Percentiles rank a stretch among this genome's conserved stretches.
These are phyloP conservation scores for Thaumatotibia leucotreta DNA, from an alignment of 1,140 invertebrate genomes.

Conservation along the genomic window DNA sequence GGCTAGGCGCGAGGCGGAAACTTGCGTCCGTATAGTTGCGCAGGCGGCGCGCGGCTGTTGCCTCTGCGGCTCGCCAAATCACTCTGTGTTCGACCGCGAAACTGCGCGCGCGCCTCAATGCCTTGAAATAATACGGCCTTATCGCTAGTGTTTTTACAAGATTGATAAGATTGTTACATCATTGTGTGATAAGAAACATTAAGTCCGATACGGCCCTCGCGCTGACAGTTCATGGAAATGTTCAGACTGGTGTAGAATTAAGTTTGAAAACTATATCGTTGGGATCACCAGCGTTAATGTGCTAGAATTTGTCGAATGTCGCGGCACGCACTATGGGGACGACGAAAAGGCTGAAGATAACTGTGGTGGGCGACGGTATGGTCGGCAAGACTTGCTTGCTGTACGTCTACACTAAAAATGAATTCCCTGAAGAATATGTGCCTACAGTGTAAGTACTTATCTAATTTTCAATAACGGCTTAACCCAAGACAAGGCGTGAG, in stretches of 20 bases:
- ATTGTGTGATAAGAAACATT: conserved; percentile 60
- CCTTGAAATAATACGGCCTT: conserved; percentile 49
- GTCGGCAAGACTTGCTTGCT: conserved; percentile 97
- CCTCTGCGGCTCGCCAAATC: conserved; percentile 25
- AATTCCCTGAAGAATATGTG: conserved; percentile 92
- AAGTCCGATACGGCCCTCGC: conserved; percentile 47
- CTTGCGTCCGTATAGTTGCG: background rate
- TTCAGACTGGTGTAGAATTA: conserved; percentile 32
- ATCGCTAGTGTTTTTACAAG: conserved; percentile 55
- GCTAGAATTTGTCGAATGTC: conserved; percentile 47
- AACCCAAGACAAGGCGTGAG: background rate
- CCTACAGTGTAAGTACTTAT: conserved; percentile 88
- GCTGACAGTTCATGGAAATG: conserved; percentile 41
- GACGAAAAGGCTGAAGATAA: conserved; percentile 84
- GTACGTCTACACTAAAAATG: conserved; percentile 91
- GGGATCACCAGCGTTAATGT: conserved; percentile 42
- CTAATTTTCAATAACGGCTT: background rate
- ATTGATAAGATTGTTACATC: conserved; percentile 73
- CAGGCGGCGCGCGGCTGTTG: conserved; percentile 6
- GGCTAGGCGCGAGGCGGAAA: background rate
- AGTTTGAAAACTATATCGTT: conserved; percentile 44
- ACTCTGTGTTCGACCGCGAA: conserved; percentile 51
- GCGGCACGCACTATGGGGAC: conserved; percentile 55
- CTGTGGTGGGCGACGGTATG: conserved; percentile 93
- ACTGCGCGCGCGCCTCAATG: conserved; percentile 54